phyloP scores from a whole-genome alignment of 2,113 vertebrate species.

The Cercopithecus mona region DNA sequence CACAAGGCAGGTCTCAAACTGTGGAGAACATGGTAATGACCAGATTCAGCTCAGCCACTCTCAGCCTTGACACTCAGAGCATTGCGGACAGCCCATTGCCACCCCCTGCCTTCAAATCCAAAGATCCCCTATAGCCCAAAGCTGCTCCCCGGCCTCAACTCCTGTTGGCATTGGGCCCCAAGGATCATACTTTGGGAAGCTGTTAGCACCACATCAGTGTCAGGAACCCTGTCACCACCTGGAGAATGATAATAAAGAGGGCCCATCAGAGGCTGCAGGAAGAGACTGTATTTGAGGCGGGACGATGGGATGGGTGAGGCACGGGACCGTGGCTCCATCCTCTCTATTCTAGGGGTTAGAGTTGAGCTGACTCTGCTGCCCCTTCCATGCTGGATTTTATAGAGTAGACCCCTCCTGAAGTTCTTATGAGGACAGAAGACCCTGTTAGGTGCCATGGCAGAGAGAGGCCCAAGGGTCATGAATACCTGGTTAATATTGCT shows the following conservation, averaged over 20 bases:
- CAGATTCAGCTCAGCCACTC: neutral
- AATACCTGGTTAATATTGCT: neutral
- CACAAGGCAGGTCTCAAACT: neutral
- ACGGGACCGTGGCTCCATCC: neutral
- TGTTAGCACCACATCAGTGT: neutral
- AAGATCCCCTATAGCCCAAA: neutral
- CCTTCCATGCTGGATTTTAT: neutral
- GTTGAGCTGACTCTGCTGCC: neutral
- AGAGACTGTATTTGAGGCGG: neutral
- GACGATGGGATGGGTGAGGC: accelerated
- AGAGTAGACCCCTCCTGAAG: neutral
- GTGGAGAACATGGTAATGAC: neutral
- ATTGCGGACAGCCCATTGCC: accelerated
- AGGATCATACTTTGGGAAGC: neutral
- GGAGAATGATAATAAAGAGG: neutral
- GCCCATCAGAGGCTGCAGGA: neutral
- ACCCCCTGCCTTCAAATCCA: neutral
- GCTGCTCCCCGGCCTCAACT: neutral
- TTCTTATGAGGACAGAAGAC: neutral
- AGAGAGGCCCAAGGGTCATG: neutral
- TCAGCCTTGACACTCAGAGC: neutral
- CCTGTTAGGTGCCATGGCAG: too few species aligned
- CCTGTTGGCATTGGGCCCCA: neutral
- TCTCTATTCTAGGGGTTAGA: neutral
- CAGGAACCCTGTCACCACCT: neutral